phyloP scores from a whole-genome alignment of 2,888 invertebrate species.

The Orchesella flavescens region DNA sequence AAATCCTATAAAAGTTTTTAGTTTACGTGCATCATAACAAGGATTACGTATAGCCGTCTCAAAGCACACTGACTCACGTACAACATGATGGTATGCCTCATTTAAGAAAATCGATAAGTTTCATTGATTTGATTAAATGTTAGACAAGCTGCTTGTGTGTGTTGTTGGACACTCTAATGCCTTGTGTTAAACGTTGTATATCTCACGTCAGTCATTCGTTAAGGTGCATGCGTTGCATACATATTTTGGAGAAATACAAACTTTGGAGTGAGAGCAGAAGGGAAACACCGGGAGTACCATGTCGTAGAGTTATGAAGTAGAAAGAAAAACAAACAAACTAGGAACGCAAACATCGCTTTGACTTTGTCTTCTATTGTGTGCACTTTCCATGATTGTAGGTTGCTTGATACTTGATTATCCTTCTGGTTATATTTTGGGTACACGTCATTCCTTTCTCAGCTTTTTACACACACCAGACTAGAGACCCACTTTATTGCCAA shows the following conservation, averaged over 20 bases:
- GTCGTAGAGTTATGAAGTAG: no score
- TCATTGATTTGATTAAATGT: conserved; percentile 57
- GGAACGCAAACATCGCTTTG: no score
- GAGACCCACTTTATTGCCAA: no score
- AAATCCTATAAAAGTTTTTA: background rate
- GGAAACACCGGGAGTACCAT: no score
- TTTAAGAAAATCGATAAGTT: conserved; percentile 47
- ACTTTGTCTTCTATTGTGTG: no score
- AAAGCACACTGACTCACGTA: background rate
- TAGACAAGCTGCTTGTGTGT: conserved; percentile 17
- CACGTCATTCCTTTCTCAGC: no score
- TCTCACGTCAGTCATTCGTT: conserved; percentile 10
- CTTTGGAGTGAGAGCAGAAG: no score
- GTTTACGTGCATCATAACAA: background rate
- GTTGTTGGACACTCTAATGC: conserved; percentile 13
- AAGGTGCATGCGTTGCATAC: background rate
- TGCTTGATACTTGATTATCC: no score
- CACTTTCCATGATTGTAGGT: no score
- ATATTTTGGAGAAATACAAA: background rate
- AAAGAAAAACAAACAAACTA: no score
- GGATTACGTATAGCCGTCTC: background rate
- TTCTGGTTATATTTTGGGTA: no score
- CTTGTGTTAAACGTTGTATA: conserved; percentile 44
- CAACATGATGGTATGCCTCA: background rate
- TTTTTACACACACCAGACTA: no score